A percentile compares a stretch with the other conserved stretches of the same genome.
Evolutionary conservation across 2,797 vertebrate genomes (phyloP).

Genomic region (Gallinago stenura): DNA sequence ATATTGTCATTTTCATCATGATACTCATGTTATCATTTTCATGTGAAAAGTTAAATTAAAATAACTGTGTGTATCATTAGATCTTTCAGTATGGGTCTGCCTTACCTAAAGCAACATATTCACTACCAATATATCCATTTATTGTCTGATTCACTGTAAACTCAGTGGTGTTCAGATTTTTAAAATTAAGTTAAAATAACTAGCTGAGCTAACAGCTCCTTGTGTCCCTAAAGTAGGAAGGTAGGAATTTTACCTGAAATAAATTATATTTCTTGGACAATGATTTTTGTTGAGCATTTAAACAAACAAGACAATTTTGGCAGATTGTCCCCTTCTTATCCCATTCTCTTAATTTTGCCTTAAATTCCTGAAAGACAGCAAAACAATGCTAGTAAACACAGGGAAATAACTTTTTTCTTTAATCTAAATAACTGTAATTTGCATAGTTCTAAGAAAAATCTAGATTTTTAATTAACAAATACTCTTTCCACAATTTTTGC

Average conservation of each 20-base stretch:
- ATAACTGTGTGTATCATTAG: not conserved
- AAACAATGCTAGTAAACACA: not conserved
- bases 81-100: not conserved
- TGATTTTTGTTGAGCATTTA: slow-evolving; percentile 75
- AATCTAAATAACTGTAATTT: not conserved
- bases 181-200: not conserved
- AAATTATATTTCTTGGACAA: slow-evolving; percentile 74
- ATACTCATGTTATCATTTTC: not conserved
- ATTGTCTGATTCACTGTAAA: not conserved
- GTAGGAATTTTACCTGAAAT: slow-evolving; percentile 77
- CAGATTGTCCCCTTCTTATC: slow-evolving; percentile 74
- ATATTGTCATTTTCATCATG: not conserved
- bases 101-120: not conserved
- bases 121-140: not conserved
- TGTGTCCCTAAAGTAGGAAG: not conserved
- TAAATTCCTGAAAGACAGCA: slow-evolving; percentile 74
- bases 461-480: not conserved
- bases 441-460: not conserved
- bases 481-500: not conserved
- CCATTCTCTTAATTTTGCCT: slow-evolving; percentile 77
- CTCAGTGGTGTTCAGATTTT: not conserved
- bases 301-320: slow-evolving; percentile 71
- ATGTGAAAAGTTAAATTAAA: not conserved
- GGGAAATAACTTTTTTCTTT: not conserved
- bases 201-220: not conserved